phyloP scores from a whole-genome alignment of 2,888 invertebrate species.

The Caradrina clavipalpis region DNA sequence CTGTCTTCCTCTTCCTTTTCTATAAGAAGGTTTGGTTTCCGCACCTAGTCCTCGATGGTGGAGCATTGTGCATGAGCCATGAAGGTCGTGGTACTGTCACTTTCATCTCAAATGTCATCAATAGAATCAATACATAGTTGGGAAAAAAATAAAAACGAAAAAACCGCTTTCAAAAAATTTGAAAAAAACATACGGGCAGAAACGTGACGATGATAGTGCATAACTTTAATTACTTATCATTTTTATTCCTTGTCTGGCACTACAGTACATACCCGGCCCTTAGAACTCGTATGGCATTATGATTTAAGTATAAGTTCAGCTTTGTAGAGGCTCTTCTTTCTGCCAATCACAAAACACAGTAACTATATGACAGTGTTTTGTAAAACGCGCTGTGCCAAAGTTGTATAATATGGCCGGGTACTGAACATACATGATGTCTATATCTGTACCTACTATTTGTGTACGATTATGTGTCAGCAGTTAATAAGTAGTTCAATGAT shows the following conservation, averaged over 20 bases:
- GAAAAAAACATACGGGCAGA: too few species aligned
- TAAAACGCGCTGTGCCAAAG: background rate
- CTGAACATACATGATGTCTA: constrained; percentile 12
- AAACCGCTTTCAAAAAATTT: too few species aligned
- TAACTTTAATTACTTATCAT: too few species aligned
- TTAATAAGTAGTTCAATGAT: constrained; percentile 3
- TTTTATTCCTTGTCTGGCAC: background rate
- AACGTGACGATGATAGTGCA: too few species aligned
- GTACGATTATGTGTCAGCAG: background rate
- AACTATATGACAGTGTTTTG: background rate
- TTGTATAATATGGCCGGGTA: background rate
- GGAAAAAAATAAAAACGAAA: too few species aligned
- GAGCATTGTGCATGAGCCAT: too few species aligned
- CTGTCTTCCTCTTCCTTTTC: background rate
- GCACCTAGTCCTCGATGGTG: too few species aligned
- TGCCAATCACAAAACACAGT: background rate
- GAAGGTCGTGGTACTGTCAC: background rate
- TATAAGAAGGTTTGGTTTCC: too few species aligned
- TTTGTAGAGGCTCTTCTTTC: background rate
- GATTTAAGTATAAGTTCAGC: background rate
- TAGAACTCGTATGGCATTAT: background rate
- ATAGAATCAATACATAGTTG: background rate
- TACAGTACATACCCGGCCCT: background rate
- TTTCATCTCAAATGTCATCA: background rate
- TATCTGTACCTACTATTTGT: constrained; percentile 8